These are phyloP conservation scores for Xenopus laevis DNA, from an alignment of 2,113 vertebrate genomes.

Conservation along the genomic window DNA sequence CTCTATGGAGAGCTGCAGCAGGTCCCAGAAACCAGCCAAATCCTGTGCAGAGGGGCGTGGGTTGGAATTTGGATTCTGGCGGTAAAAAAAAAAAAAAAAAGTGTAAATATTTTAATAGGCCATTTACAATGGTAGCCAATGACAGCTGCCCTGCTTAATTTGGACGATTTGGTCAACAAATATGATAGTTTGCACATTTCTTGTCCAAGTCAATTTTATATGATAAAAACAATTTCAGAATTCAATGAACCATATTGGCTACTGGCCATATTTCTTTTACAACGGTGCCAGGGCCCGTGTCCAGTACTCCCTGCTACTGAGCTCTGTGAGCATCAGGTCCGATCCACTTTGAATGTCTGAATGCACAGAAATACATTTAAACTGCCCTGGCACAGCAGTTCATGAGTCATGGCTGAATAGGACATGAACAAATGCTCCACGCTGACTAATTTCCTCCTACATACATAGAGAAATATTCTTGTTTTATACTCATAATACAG, in stretches of 20 bases:
- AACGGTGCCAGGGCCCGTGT: too few relatives aligned
- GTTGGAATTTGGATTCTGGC: slow-evolving; percentile 88
- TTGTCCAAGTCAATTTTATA: too few relatives aligned
- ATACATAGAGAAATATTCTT: neutral
- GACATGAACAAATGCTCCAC: neutral
- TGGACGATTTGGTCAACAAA: too few relatives aligned
- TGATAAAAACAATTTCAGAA: too few relatives aligned
- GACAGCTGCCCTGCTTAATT: too few relatives aligned
- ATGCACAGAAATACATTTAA: neutral
- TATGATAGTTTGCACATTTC: too few relatives aligned
- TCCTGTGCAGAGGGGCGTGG: slow-evolving; percentile 93
- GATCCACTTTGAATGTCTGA: neutral
- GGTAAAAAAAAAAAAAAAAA: slow-evolving; percentile 6
- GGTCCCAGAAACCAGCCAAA: slow-evolving; percentile 97
- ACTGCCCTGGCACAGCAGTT: neutral
- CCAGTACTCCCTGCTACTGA: too few relatives aligned
- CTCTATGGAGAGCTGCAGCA: slow-evolving; percentile 97
- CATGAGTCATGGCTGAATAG: neutral
- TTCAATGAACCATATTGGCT: too few relatives aligned
- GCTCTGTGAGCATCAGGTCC: too few relatives aligned
- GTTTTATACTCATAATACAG: neutral
- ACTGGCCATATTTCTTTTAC: too few relatives aligned
- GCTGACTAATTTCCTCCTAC: neutral
- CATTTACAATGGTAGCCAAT: too few relatives aligned
- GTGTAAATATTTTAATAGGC: too few relatives aligned